A percentile compares a stretch with the other conserved stretches of the same genome.
Evolutionary conservation across 2,797 vertebrate species (phyloP).

Genomic region (Pelobates cultripes): DNA sequence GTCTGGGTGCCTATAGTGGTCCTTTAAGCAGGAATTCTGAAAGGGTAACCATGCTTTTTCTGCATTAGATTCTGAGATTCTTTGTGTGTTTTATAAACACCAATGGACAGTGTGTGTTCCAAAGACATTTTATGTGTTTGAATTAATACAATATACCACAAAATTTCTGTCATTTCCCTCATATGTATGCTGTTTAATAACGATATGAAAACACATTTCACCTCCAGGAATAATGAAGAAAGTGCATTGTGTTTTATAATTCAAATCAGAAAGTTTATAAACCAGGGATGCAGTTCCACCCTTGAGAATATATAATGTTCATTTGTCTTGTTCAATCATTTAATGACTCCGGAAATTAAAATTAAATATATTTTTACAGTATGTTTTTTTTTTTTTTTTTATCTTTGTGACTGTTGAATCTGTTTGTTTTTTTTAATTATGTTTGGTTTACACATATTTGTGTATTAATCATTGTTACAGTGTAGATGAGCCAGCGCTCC

Average conservation of each 20-base stretch:
- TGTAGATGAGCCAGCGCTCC: too few relatives aligned
- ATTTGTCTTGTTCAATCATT: neutral
- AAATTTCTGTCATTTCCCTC: slow-evolving; percentile 17
- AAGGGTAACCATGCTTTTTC: too few relatives aligned
- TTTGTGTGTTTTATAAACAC: too few relatives aligned
- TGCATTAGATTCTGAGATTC: too few relatives aligned
- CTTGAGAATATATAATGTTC: neutral
- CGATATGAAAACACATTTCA: slow-evolving; percentile 15
- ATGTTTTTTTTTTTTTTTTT: too few relatives aligned
- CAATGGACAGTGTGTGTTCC: too few relatives aligned
- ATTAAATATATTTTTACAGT: neutral
- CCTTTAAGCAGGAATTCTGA: too few relatives aligned
- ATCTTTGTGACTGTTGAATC: neutral
- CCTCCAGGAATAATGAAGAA: slow-evolving; percentile 15
- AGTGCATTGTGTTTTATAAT: slow-evolving; percentile 20
- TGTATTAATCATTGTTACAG: neutral
- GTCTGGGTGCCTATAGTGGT: too few relatives aligned
- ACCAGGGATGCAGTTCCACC: slow-evolving; percentile 5
- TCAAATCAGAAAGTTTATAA: slow-evolving; percentile 20
- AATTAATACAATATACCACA: slow-evolving; percentile 10
- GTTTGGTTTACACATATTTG: too few relatives aligned
- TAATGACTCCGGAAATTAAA: neutral
- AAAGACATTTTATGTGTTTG: neutral
- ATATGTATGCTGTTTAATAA: slow-evolving; percentile 6
- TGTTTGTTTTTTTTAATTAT: neutral